Base-by-base conservation (phyloP, 2,113 vertebrate genomes). In the Furnarius figulus region DNA sequence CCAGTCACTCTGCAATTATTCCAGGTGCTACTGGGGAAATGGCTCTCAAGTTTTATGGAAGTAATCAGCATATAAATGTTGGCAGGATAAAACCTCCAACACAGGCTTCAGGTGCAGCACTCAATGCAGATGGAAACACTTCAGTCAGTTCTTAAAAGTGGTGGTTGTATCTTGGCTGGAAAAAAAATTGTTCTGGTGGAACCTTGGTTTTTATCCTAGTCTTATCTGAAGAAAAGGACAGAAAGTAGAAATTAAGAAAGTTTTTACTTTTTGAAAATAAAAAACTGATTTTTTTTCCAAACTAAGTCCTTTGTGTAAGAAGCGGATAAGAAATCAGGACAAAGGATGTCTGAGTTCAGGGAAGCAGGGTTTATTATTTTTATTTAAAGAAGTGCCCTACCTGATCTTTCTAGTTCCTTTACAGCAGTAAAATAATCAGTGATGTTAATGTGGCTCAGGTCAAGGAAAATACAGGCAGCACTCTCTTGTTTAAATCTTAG, bases 1-100 rank as follows among this genome's bases (percentile, higher is more conserved):
- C 95, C 96, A 97, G 98, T 93, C 96, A 97, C 97, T 97, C 80
- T 97, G 97, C 98, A 98, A 98, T 98, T 98, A 98, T 98, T 98
- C 97, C 98, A 98, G 98, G 97, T 98, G 97, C 97, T 98, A 96
- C 97, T 96, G 93, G 95, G 94, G 95, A 98, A 96, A 98, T 97
- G 92, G 96, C 97, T 98, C 97, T 97, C 94, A 95, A 97, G 96
- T 97, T 97, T 98, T 97, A 98, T 93, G 92, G 94, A 93, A 98
- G 92, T 97, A 98, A 98, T 98, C 98, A 98, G 95, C 95, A 94
- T 91, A 96, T 93, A 97, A 98, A 97, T 97, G 96, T 95, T 98
- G 97, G 95, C 96, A 98, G 87, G 93, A 92, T 97, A 94, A 97
- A 98, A 95, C 86, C 80, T 93, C 74, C 49, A 92, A 79, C 95